phyloP scores from a whole-genome alignment of 2,888 invertebrate species.

The Miltochrista miniata region DNA sequence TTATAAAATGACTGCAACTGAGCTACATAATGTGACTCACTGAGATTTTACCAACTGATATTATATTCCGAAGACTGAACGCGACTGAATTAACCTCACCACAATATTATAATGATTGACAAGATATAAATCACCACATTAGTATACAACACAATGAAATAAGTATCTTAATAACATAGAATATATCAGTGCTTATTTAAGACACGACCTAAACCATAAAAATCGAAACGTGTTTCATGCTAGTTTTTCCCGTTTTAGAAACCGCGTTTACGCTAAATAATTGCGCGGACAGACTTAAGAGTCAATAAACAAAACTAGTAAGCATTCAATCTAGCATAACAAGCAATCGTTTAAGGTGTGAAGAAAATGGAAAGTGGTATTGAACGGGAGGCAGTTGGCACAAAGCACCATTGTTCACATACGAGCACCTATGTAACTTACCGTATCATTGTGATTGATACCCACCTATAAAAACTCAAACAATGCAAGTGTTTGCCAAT shows the following conservation, averaged over 20 bases:
- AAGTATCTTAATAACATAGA: too few species aligned
- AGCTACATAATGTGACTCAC: too few species aligned
- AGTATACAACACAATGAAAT: too few species aligned
- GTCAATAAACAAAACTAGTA: constrained; percentile 10
- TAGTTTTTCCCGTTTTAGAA: background rate
- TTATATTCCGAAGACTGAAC: too few species aligned
- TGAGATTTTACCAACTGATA: too few species aligned
- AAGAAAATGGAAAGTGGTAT: constrained; percentile 47
- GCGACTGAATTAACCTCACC: too few species aligned
- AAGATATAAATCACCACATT: too few species aligned
- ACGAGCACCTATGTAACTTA: constrained; percentile 51
- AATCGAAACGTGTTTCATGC: background rate
- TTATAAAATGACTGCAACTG: too few species aligned
- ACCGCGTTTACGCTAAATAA: background rate
- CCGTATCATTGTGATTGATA: constrained; percentile 56
- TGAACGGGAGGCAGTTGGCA: constrained; percentile 48
- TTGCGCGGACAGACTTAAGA: constrained; percentile 4
- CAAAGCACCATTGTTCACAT: constrained; percentile 60
- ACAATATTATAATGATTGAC: too few species aligned
- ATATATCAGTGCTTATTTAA: too few species aligned
- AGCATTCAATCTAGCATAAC: constrained; percentile 21
- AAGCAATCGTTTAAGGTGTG: constrained; percentile 38
- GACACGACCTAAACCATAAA: too few species aligned
- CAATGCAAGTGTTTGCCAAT: constrained; percentile 64
- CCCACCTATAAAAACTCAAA: constrained; percentile 56